phyloP scores from a whole-genome alignment of 2,113 vertebrate species.

The Ctenomys sociabilis region DNA sequence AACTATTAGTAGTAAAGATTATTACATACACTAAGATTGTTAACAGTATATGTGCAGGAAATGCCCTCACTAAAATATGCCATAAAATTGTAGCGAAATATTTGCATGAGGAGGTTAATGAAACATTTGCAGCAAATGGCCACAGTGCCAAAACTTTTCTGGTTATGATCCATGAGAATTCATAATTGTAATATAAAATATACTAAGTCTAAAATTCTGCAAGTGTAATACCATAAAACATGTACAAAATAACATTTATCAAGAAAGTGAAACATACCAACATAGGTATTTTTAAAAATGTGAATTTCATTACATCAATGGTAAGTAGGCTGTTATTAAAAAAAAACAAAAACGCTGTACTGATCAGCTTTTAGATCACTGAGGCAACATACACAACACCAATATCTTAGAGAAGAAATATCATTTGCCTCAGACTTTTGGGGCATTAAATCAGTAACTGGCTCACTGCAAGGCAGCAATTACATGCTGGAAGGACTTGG shows the following conservation, averaged over 20 bases:
- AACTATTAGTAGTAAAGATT: conserved; percentile 49
- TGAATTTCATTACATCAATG: background rate
- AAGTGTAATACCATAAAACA: background rate
- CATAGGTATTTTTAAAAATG: conserved; percentile 6
- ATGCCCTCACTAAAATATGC: conserved; percentile 23
- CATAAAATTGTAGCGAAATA: background rate
- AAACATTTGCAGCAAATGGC: conserved; percentile 16
- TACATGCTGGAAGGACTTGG: background rate
- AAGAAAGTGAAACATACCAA: background rate
- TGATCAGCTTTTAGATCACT: background rate
- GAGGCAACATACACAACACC: background rate
- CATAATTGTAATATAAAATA: background rate
- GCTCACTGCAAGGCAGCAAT: background rate
- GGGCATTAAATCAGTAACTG: background rate
- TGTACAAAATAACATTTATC: background rate
- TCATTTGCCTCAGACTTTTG: background rate
- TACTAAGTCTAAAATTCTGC: background rate
- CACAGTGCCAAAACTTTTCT: background rate
- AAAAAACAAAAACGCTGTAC: background rate
- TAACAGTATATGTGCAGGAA: conserved; percentile 40
- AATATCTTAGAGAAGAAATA: background rate
- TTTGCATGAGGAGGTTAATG: conserved; percentile 33
- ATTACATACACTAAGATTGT: background rate
- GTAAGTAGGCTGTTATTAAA: background rate
- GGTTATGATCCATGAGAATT: conserved; percentile 1